phyloP scores from a whole-genome alignment of 2,888 invertebrate genomes.

The Drosophila cracens region DNA sequence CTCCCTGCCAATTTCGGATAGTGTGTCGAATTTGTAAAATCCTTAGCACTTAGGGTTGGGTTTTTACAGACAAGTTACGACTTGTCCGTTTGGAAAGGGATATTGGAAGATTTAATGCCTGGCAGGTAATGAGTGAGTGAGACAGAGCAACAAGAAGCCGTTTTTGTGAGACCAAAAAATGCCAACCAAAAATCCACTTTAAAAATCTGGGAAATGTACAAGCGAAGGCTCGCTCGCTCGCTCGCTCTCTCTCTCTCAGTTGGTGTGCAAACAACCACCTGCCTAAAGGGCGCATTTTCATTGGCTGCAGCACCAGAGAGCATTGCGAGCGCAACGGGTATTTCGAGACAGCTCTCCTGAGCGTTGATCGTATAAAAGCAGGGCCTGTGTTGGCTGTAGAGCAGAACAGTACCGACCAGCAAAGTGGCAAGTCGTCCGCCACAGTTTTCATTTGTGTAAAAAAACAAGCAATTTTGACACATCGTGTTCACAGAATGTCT shows the following conservation, averaged over 20 bases:
- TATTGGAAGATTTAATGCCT: constrained; percentile 33
- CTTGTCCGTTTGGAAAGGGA: constrained; percentile 59
- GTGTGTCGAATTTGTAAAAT: constrained; percentile 77
- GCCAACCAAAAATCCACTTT: constrained; percentile 49
- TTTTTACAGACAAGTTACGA: constrained; percentile 63
- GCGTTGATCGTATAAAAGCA: constrained; percentile 68
- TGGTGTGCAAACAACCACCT: constrained; percentile 69
- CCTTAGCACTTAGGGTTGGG: constrained; percentile 50
- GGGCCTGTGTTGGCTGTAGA: constrained; percentile 32
- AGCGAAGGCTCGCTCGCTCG: constrained; percentile 6
- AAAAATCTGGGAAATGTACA: constrained; percentile 38
- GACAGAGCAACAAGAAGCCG: constrained; percentile 37
- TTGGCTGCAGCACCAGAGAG: constrained; percentile 54
- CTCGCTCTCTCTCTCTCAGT: constrained; percentile 24
- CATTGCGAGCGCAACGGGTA: constrained; percentile 16
- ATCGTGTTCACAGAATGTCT: constrained; percentile 66
- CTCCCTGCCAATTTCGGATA: constrained; percentile 53
- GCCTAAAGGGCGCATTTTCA: constrained; percentile 55
- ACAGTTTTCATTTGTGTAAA: constrained; percentile 19
- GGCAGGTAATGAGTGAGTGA: constrained; percentile 66
- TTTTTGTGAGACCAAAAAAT: constrained; percentile 37
- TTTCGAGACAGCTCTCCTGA: constrained; percentile 24
- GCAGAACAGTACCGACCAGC: constrained; percentile 70
- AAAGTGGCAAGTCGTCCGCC: constrained; percentile 44
- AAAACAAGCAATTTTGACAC: constrained; percentile 11